Percentiles rank a stretch among this genome's conserved stretches.
phyloP scores from a whole-genome alignment of 2,113 vertebrate species.

The Odocoileus hemionus region DNA sequence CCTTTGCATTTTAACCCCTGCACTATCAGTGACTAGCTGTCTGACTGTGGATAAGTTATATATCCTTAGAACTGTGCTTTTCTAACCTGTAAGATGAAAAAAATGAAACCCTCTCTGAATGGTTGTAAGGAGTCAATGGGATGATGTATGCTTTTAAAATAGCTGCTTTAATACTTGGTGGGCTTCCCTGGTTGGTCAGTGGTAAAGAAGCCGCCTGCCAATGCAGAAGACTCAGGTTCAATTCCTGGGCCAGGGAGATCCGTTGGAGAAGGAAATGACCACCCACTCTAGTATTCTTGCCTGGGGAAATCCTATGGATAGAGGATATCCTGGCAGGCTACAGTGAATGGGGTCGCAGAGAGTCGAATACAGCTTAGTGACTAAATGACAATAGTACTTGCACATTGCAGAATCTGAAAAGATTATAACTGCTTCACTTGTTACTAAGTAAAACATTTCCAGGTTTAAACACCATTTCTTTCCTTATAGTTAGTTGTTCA shows the following conservation, averaged over 20 bases:
- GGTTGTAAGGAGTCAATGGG: background rate
- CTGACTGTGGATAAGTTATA: background rate
- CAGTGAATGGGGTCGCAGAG: background rate
- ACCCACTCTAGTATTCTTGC: background rate
- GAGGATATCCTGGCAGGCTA: background rate
- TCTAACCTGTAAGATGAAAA: background rate
- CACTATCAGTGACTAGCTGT: background rate
- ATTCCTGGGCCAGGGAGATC: background rate
- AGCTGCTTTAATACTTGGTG: background rate
- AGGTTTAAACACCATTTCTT: slow-evolving; percentile 27
- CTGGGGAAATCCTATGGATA: background rate
- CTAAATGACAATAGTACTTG: background rate
- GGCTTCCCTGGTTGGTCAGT: background rate
- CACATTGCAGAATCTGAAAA: background rate
- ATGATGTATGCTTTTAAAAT: background rate
- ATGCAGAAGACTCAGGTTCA: background rate
- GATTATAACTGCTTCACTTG: background rate
- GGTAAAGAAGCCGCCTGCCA: background rate
- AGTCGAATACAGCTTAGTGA: background rate
- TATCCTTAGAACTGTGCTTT: background rate
- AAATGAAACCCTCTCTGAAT: background rate
- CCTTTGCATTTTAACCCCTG: background rate
- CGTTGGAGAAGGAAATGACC: background rate
- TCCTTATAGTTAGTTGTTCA: background rate
- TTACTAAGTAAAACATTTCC: slow-evolving; percentile 24